A percentile compares a stretch with the other conserved stretches of the same genome.
Conservation (phyloP, 2,888 invertebrate species). For the Automeris io region DNA sequence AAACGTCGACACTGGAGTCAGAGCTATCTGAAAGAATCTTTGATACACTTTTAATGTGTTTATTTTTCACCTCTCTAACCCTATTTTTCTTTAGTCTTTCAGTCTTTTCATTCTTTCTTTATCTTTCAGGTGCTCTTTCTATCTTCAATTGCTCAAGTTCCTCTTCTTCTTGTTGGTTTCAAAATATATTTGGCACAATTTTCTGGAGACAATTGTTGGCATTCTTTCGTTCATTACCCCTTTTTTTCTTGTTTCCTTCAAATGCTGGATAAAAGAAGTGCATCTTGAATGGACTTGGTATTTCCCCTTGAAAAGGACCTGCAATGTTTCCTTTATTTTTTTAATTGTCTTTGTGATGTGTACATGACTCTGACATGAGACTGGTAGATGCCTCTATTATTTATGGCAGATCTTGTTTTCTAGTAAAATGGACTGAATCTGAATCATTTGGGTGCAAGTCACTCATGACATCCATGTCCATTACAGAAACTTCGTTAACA, state of each 20-base stretch:
- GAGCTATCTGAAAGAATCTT: constrained; percentile 15
- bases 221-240: constrained; percentile 13
- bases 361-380: not conserved
- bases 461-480: too few relatives aligned
- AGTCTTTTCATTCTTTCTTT: constrained; percentile 15
- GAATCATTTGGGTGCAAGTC: too few relatives aligned
- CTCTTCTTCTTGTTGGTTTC: not conserved
- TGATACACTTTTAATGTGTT: constrained; percentile 11
- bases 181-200: not conserved
- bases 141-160: constrained; percentile 16
- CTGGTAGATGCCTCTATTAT: constrained; percentile 7
- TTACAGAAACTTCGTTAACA: too few relatives aligned
- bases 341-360: not conserved
- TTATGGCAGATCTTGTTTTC: not conserved
- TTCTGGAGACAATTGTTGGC: constrained; percentile 14
- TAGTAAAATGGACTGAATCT: not conserved
- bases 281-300: too few relatives aligned
- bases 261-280: constrained; percentile 41
- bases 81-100: constrained; percentile 15
- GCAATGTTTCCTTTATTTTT: too few relatives aligned
- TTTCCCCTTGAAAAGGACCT: too few relatives aligned
- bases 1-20: constrained; percentile 15
- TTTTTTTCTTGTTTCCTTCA: constrained; percentile 29
- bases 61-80: constrained; percentile 11
- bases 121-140: constrained; percentile 15